A percentile compares a stretch with the other conserved stretches of the same genome.
These are phyloP conservation scores for Yponomeuta sedellus DNA, from an alignment of 2,888 invertebrate species.

Conservation along the genomic window DNA sequence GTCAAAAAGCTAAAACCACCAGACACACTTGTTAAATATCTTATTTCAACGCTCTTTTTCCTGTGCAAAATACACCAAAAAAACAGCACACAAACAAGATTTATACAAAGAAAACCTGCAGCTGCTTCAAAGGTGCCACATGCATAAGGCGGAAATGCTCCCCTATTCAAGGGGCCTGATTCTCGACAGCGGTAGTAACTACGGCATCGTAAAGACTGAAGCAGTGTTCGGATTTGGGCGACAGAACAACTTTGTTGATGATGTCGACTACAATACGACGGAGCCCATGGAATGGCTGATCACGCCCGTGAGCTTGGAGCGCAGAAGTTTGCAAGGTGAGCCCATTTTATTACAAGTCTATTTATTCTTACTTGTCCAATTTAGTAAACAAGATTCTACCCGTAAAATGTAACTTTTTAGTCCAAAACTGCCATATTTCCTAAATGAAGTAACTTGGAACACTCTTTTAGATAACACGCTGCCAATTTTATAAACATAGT, in stretches of 20 bases:
- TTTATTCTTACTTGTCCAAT: no score
- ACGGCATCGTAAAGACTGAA: conserved; percentile 57
- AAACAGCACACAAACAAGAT: not conserved
- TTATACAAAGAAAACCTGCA: not conserved
- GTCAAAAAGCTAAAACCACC: no score
- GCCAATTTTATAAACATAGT: no score
- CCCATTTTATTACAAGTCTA: no score
- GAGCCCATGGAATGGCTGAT: conserved; percentile 50
- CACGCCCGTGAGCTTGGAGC: conserved; percentile 40
- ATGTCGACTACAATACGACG: conserved; percentile 37
- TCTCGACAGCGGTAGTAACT: conserved; percentile 47
- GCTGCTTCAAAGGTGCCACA: not conserved
- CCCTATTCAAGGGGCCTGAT: conserved; percentile 50
- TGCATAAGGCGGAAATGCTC: conserved; percentile 32
- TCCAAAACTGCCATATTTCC: no score
- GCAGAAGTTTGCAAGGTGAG: conserved; percentile 47
- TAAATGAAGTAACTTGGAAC: no score
- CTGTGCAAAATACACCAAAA: not conserved
- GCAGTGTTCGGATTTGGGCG: conserved; percentile 48
- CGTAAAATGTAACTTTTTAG: no score
- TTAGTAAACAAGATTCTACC: no score
- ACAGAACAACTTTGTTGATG: conserved; percentile 33
- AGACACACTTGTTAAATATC: no score
- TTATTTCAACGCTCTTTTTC: no score
- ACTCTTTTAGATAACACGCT: no score